A percentile compares a stretch with the other conserved stretches of the same genome.
These are phyloP conservation scores for Idaea straminata DNA, from an alignment of 2,888 invertebrate species.

Conservation along the genomic window DNA sequence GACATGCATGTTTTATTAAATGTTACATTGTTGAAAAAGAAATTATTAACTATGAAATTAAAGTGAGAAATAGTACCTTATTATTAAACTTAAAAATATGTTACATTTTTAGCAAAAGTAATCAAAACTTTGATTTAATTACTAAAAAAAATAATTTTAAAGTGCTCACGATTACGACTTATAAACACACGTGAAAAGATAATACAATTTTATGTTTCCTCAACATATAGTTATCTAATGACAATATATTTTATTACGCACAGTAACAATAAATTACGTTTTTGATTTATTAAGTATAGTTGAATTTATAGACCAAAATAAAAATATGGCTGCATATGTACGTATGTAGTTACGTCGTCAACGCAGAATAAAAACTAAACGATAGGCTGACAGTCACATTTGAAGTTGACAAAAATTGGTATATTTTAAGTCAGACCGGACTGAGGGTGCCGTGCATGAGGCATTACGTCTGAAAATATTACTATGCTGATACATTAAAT, in stretches of 20 bases:
- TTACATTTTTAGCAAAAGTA: neutral
- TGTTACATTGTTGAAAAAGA: no score
- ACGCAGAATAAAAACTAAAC: neutral
- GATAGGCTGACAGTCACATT: neutral
- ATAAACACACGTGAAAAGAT: slow-evolving; percentile 67
- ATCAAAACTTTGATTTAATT: neutral
- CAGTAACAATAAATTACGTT: slow-evolving; percentile 64
- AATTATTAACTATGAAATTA: no score
- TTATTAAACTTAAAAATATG: no score
- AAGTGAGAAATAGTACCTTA: no score
- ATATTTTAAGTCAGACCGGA: no score
- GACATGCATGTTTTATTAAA: no score
- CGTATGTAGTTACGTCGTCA: neutral
- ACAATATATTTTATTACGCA: slow-evolving; percentile 59
- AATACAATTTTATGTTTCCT: slow-evolving; percentile 74
- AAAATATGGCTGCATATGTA: slow-evolving; percentile 23
- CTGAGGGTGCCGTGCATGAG: no score
- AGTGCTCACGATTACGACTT: slow-evolving; percentile 46
- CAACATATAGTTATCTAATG: slow-evolving; percentile 48
- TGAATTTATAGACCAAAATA: slow-evolving; percentile 25
- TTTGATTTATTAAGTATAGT: slow-evolving; percentile 60
- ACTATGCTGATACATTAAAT: no score
- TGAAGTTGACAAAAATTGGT: neutral
- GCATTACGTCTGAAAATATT: no score
- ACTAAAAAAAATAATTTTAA: neutral